Base-by-base conservation (phyloP, 1,140 invertebrate genomes). In the Trichonephila clavata region DNA sequence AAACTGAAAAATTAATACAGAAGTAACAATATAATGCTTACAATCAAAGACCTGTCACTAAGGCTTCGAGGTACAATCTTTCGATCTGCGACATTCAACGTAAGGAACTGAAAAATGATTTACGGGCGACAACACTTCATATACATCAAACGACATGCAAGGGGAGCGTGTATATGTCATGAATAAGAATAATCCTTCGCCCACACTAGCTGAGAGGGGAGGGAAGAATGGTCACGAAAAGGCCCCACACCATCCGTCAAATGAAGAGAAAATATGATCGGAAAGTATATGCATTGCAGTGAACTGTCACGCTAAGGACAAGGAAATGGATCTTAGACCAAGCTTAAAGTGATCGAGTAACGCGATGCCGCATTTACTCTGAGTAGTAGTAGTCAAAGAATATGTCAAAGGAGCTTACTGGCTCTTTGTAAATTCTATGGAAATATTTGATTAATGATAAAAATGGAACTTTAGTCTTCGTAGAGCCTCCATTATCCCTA, bases 221-320 rank as follows among this genome's bases (percentile, higher is more conserved):
- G n/a, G 65, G 24, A 10, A 27, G 27, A 16, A 14, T 16, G 27
- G 71, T 39, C 71, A 77, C 71, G 71, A 39, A 77, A 39, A 3
- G 71, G 27, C 6, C 71, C 27, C 7, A 10, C 71, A 77, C 71
- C 71, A 77, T 77, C 71, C 71, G 71, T 77, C 71, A 77, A 39
- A 77, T 24, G 27, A 77, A 32, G 27, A 32, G 27, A 39, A 39
- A 68, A 68, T 68, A 68, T 68, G 65, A 68, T 68, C 65, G 10
- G 65, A 14, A 24, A 68, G 65, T 24, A 83, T 8, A 50, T 81
- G 32, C 80, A 81, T 50, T 39, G 32, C 5, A 20, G 81, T 43
- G 27, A 5, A 71, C 43, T 57, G 83, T 84, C 83, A 84, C 83
- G 83, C 83, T 21, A 84, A 84, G 81, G 81, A 43, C 43, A 59